These are phyloP conservation scores for Toxotes jaculatrix DNA, from an alignment of 2,113 vertebrate species.

Conservation along the genomic window DNA sequence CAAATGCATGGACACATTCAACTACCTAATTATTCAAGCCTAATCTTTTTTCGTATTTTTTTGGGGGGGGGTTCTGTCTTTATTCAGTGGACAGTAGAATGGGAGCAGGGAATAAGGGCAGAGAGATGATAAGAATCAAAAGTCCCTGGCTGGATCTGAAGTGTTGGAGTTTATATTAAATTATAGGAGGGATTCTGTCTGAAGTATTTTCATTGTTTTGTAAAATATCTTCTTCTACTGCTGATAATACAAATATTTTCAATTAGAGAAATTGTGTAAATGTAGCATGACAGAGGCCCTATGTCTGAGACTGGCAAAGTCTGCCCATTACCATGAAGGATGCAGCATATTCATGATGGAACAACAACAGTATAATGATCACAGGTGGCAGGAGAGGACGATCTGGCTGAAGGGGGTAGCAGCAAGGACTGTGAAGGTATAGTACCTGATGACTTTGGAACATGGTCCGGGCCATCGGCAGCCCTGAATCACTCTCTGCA, in stretches of 20 bases:
- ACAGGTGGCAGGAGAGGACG: neutral
- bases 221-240: neutral
- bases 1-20: neutral
- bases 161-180: too few species aligned
- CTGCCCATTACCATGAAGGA: neutral
- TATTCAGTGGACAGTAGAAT: neutral
- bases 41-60: neutral
- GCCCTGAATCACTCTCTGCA: slow-evolving; percentile 94
- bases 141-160: neutral
- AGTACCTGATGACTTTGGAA: slow-evolving; percentile 92
- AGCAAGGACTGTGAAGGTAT: slow-evolving; percentile 37
- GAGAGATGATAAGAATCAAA: neutral
- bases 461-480: slow-evolving; percentile 97
- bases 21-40: neutral
- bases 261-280: neutral
- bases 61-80: neutral
- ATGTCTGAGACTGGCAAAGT: neutral
- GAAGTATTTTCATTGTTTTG: neutral
- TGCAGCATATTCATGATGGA: neutral
- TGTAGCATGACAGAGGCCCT: neutral
- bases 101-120: neutral
- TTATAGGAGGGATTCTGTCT: too few species aligned
- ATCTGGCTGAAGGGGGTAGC: neutral
- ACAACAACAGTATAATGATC: neutral
- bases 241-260: neutral